phyloP scores from a whole-genome alignment of 2,888 invertebrate genomes.

The Platypus cylindrus region DNA sequence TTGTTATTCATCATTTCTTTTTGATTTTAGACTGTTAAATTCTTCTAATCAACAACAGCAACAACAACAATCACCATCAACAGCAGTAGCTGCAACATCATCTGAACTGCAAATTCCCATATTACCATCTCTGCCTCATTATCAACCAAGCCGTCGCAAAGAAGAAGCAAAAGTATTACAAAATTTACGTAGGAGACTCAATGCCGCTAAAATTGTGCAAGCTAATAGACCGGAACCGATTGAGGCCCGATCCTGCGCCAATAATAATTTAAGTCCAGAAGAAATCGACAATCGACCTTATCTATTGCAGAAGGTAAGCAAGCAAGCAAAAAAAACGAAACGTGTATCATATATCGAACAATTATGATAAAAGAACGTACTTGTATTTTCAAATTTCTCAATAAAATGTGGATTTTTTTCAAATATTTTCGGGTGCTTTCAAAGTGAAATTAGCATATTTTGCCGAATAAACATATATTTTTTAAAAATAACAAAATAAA shows the following conservation, averaged over 20 bases:
- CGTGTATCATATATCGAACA: no score
- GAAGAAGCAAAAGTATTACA: conserved; percentile 59
- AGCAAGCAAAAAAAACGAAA: not conserved
- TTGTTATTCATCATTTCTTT: not conserved
- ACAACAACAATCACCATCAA: no score
- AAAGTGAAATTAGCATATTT: no score
- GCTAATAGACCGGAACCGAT: conserved; percentile 35
- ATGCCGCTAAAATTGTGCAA: conserved; percentile 42
- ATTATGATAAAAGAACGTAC: no score
- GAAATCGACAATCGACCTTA: conserved; percentile 55
- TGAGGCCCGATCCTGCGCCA: conserved; percentile 25
- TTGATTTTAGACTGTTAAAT: conserved; percentile 11
- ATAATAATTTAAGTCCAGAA: conserved; percentile 30
- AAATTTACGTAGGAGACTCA: conserved; percentile 55
- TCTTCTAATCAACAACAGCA: conserved; percentile 21
- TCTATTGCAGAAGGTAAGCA: conserved; percentile 40
- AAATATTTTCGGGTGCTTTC: no score
- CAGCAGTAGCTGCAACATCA: no score
- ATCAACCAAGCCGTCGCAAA: conserved; percentile 48
- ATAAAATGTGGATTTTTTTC: no score
- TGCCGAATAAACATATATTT: no score
- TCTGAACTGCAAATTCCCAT: conserved; percentile 32
- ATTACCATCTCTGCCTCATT: conserved; percentile 34
- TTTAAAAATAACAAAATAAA: no score
- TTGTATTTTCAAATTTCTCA: no score